Evolutionary conservation across 2,113 vertebrate species (phyloP).

Genomic region (Heterotis niloticus): DNA sequence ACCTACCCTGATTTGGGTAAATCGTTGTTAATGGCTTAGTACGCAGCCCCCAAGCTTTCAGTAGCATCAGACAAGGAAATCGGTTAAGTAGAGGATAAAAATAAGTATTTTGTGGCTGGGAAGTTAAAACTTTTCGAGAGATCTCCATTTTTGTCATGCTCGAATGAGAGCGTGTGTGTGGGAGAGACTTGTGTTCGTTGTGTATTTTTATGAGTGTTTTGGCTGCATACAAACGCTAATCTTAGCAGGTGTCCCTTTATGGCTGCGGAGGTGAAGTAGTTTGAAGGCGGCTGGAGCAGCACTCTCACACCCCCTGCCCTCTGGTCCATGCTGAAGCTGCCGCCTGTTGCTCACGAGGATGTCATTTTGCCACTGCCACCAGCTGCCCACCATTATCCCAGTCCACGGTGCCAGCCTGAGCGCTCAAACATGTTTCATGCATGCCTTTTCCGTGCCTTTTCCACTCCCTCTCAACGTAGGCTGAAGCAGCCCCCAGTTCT

Average conservation of each 20-base stretch:
- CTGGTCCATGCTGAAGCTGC: not conserved
- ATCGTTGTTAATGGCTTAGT: too few species aligned
- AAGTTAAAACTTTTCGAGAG: not conserved
- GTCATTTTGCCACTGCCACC: slow-evolving; percentile 8
- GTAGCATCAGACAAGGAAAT: too few species aligned
- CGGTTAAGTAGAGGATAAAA: too few species aligned
- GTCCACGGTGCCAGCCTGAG: not conserved
- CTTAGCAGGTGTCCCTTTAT: slow-evolving; percentile 18
- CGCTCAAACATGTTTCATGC: not conserved
- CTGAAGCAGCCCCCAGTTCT: not conserved
- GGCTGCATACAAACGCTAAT: not conserved
- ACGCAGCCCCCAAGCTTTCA: too few species aligned
- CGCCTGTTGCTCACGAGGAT: slow-evolving; percentile 16
- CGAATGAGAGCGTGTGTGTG: not conserved
- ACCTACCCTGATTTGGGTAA: too few species aligned
- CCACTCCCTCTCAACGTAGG: not conserved
- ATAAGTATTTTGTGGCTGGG: too few species aligned
- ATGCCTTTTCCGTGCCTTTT: too few species aligned
- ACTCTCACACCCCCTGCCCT: not conserved
- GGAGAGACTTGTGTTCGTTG: slow-evolving; percentile 32
- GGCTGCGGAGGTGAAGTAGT: slow-evolving; percentile 15
- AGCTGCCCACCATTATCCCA: slow-evolving; percentile 15
- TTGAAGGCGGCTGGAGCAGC: not conserved
- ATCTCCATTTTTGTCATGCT: not conserved
- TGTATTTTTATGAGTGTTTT: slow-evolving; percentile 30